Evolutionary conservation across 2,113 vertebrate species (phyloP).

Genomic region (Cheirogaleus medius): DNA sequence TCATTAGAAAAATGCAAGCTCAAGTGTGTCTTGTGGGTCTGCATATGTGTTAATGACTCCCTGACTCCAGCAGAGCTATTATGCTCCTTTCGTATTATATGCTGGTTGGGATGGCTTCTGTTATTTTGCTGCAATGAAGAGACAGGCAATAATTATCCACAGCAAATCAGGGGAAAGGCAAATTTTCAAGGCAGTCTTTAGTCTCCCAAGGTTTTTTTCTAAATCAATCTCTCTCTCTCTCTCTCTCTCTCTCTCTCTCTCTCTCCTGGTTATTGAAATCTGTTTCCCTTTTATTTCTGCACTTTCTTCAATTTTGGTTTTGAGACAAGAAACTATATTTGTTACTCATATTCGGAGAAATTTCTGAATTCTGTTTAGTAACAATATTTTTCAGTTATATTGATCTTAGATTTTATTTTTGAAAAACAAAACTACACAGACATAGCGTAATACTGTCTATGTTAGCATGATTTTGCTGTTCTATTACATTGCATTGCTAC

Average conservation of each 20-base stretch:
- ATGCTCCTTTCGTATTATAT: too few relatives aligned
- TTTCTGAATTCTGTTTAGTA: neutral
- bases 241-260: neutral
- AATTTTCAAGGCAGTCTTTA: too few relatives aligned
- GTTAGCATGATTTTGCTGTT: neutral
- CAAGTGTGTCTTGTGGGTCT: neutral
- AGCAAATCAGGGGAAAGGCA: too few relatives aligned
- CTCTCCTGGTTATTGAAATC: neutral
- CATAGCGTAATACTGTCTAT: neutral
- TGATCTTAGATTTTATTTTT: neutral
- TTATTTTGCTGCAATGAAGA: too few relatives aligned
- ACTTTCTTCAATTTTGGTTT: neutral
- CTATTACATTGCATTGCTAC: neutral
- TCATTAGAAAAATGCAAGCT: neutral
- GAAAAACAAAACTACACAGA: neutral
- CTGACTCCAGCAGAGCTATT: neutral
- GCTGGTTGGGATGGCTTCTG: too few relatives aligned
- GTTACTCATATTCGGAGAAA: neutral
- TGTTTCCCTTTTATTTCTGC: neutral
- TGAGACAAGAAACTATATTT: neutral
- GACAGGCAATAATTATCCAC: too few relatives aligned
- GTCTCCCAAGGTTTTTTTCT: too few relatives aligned
- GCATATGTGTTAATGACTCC: neutral
- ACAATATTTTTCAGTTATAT: neutral
- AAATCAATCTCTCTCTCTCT: neutral